Evolutionary conservation across 1,140 invertebrate genomes (phyloP).

Genomic region (Pseudomyrmex cubaensis): DNA sequence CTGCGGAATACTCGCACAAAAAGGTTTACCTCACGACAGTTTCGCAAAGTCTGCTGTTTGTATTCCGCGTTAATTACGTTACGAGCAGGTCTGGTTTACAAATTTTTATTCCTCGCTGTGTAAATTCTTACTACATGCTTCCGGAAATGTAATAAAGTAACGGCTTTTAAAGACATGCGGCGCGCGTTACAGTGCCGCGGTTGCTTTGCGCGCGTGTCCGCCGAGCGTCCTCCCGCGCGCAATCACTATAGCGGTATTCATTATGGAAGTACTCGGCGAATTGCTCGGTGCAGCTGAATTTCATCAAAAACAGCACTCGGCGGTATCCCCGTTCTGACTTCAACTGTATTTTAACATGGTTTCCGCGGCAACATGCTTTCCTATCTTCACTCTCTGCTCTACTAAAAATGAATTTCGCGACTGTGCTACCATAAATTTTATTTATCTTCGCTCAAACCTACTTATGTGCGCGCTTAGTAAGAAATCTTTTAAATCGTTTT

Average conservation of each 20-base stretch:
- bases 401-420: slow-evolving; percentile 19
- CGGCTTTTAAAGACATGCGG: slow-evolving; percentile 44
- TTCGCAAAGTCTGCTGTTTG: neutral
- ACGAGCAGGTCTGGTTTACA: slow-evolving; percentile 7
- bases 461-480: neutral
- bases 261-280: slow-evolving; percentile 58
- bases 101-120: slow-evolving; percentile 14
- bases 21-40: slow-evolving; percentile 2
- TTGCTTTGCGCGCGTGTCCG: slow-evolving; percentile 22
- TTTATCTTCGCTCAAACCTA: slow-evolving; percentile 14
- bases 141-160: slow-evolving; percentile 48
- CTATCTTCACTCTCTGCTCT: neutral
- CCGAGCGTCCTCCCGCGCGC: neutral
- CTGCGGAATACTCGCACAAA: neutral
- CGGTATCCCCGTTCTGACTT: slow-evolving; percentile 23
- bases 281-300: slow-evolving; percentile 56
- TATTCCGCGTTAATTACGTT: slow-evolving; percentile 50
- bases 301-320: slow-evolving; percentile 54
- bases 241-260: slow-evolving; percentile 57
- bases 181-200: neutral
- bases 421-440: slow-evolving; percentile 23
- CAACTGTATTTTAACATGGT: slow-evolving; percentile 47
- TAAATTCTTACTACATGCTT: slow-evolving; percentile 26
- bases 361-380: neutral
- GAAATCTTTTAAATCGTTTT: neutral